phyloP scores from a whole-genome alignment of 1,140 invertebrate genomes.

The Halictus rubicundus region DNA sequence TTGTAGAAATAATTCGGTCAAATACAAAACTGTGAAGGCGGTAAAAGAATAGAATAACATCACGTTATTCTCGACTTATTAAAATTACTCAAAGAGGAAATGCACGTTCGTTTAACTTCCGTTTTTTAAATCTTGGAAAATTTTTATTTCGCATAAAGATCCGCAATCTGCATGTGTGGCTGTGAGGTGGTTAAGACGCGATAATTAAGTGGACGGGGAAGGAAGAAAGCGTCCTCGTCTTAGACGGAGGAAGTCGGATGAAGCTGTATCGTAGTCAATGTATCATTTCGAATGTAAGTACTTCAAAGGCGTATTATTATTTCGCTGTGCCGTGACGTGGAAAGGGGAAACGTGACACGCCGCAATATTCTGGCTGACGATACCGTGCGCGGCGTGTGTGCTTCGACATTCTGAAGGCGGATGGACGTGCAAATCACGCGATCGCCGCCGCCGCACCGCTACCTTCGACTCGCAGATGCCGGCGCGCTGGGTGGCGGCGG shows the following conservation, averaged over 20 bases:
- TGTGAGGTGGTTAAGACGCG: neutral
- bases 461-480: conserved; percentile 65
- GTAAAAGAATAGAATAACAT: no score
- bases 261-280: conserved; percentile 31
- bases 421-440: conserved; percentile 63
- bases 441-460: conserved; percentile 48
- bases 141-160: no score
- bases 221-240: neutral
- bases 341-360: conserved; percentile 63
- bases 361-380: conserved; percentile 59
- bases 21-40: no score
- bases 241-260: conserved; percentile 25
- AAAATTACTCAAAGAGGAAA: no score
- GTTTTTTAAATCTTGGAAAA: no score
- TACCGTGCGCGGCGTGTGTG: conserved; percentile 41
- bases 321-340: conserved; percentile 58
- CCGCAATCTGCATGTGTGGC: no score
- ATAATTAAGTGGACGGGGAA: neutral
- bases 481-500: conserved; percentile 64
- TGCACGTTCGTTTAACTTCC: no score
- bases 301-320: conserved; percentile 61
- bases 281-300: conserved; percentile 47
- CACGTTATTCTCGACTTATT: no score
- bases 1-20: no score
- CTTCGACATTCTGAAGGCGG: conserved; percentile 57